Evolutionary conservation across 2,888 invertebrate species (phyloP).

Genomic region (Ennomos fuscantarius): DNA sequence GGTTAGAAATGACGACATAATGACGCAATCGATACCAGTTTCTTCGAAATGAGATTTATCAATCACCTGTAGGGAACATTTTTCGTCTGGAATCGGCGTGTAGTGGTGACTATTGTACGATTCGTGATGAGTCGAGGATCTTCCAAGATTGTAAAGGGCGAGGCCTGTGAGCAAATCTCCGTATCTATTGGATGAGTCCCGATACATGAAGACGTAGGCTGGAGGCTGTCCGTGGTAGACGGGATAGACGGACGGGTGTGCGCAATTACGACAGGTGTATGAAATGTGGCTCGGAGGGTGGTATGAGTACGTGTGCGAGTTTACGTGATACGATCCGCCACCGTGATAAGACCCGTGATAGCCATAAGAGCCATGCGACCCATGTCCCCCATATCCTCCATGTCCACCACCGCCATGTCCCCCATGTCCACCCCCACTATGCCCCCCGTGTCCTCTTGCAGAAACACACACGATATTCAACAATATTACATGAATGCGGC

Average conservation of each 20-base stretch:
- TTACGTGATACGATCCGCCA: constrained; percentile 55
- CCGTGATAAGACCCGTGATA: constrained; percentile 24
- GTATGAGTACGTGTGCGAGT: constrained; percentile 69
- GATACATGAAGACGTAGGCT: constrained; percentile 70
- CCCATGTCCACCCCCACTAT: constrained; percentile 31
- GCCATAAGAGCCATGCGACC: constrained; percentile 16
- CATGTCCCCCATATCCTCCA: constrained; percentile 7
- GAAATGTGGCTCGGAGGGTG: constrained; percentile 70
- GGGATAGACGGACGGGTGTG: constrained; percentile 62
- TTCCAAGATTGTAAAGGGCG: constrained; percentile 74
- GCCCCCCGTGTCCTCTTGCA: constrained; percentile 49
- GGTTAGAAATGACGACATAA: constrained; percentile 74
- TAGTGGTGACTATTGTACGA: constrained; percentile 52
- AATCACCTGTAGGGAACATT: constrained; percentile 71
- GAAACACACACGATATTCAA: constrained; percentile 43
- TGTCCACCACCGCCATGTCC: constrained; percentile 21
- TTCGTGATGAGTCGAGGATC: constrained; percentile 56
- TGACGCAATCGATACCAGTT: constrained; percentile 68
- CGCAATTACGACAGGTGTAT: constrained; percentile 67
- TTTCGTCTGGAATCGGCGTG: constrained; percentile 56
- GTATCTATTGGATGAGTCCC: constrained; percentile 66
- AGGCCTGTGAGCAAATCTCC: constrained; percentile 69
- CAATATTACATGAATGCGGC: constrained; percentile 47
- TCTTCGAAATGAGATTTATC: constrained; percentile 66
- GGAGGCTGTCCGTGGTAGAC: constrained; percentile 73